Conservation (phyloP, 64 coral and sea anemone genomes). For the Montipora efflorescens region DNA sequence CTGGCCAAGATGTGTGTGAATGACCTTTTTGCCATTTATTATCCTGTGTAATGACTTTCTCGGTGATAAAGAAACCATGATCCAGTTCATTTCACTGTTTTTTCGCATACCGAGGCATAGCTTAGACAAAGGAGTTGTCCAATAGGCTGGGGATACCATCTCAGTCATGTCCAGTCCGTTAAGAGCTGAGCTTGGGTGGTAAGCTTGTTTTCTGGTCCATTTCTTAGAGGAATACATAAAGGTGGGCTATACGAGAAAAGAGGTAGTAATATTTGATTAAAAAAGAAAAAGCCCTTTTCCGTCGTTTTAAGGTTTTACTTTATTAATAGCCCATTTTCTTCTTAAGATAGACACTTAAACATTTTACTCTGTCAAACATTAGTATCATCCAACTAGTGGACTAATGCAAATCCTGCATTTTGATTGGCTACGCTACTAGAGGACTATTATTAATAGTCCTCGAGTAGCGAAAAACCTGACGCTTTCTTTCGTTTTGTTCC, state of each 20-base stretch:
- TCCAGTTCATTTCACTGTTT: slow-evolving; percentile 24
- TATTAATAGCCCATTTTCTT: no score
- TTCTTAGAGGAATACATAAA: slow-evolving; percentile 51
- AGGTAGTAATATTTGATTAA: no score
- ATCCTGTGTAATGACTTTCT: background rate
- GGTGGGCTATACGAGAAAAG: slow-evolving; percentile 6
- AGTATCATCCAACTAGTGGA: no score
- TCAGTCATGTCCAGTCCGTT: slow-evolving; percentile 28
- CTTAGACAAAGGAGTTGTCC: slow-evolving; percentile 29
- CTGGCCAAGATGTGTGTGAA: background rate
- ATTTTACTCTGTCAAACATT: no score
- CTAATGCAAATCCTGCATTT: no score
- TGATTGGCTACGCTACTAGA: no score
- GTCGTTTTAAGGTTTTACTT: no score
- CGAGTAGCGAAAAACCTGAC: no score
- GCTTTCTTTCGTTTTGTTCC: no score
- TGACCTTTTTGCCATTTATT: background rate
- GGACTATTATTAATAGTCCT: no score
- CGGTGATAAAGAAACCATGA: background rate
- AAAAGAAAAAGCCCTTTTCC: no score
- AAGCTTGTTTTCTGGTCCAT: slow-evolving; percentile 14
- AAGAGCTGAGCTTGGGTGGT: background rate
- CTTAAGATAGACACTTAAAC: no score
- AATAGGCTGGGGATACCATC: slow-evolving; percentile 41
- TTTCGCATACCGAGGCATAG: slow-evolving; percentile 59